These are phyloP conservation scores for Callionymus lyra DNA, from an alignment of 2,113 vertebrate genomes.

Conservation along the genomic window DNA sequence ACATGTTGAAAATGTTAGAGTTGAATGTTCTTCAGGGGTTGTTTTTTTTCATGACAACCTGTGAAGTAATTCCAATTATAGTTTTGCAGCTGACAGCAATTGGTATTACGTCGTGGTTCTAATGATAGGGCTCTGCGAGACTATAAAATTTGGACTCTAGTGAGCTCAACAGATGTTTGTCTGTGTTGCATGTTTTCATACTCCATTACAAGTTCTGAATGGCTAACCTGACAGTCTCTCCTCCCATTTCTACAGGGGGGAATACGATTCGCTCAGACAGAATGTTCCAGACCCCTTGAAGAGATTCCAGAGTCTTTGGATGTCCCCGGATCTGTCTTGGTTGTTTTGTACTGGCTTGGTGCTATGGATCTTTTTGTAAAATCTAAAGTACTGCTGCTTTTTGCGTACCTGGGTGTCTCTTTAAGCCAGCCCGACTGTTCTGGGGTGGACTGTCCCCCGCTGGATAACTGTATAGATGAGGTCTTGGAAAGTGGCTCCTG, in stretches of 20 bases:
- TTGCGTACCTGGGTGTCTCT: slow-evolving; percentile 34
- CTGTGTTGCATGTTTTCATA: no score
- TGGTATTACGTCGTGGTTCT: slow-evolving; percentile 7
- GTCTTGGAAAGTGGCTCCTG: slow-evolving; percentile 73
- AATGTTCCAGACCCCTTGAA: slow-evolving; percentile 25
- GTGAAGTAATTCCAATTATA: slow-evolving; percentile 11
- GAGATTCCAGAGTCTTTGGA: slow-evolving; percentile 13
- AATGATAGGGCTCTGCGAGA: slow-evolving; percentile 23
- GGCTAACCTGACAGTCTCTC: slow-evolving; percentile 7
- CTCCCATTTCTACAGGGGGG: slow-evolving; percentile 24
- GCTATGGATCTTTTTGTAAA: slow-evolving; percentile 44
- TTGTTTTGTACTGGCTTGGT: slow-evolving; percentile 6
- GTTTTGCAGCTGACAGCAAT: slow-evolving; percentile 19
- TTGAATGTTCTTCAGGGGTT: slow-evolving; percentile 15
- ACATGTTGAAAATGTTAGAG: slow-evolving; percentile 9
- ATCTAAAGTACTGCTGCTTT: slow-evolving; percentile 37
- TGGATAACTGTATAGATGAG: slow-evolving; percentile 83
- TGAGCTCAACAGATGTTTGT: slow-evolving; percentile 71
- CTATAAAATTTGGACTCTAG: slow-evolving; percentile 27
- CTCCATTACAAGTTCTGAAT: slow-evolving; percentile 59
- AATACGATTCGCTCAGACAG: slow-evolving; percentile 27
- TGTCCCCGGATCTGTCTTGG: slow-evolving; percentile 8
- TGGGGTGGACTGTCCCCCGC: slow-evolving; percentile 65
- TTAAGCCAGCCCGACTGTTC: slow-evolving; percentile 75
- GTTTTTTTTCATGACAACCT: slow-evolving; percentile 7